Base-by-base conservation (phyloP, 2,888 invertebrate genomes). In the Philaethria dido region DNA sequence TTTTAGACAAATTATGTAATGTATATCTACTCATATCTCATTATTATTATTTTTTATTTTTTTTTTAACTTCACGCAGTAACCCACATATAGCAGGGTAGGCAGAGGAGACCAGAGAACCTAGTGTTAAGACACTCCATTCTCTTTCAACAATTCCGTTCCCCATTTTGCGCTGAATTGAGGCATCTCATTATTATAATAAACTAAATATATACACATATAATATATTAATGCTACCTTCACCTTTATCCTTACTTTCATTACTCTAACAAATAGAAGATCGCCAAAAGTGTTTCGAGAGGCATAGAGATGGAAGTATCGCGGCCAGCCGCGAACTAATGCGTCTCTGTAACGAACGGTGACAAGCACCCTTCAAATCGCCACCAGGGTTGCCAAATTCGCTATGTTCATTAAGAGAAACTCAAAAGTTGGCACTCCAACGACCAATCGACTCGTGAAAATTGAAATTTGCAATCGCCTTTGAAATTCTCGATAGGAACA, bases 301-400 rank as follows among this genome's bases (percentile, higher is more conserved):
- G 44, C 45, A 25, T 39, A 57, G 48, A 60, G 52, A 29, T 50
- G 48, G 54, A 39, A 62, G 54, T 52, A 55, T 63, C 57, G 66
- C 62, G 68, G 63, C 55, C 62, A 45, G 25, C 71, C 73, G 69
- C 72, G 64, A 62, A 66, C 72, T 73, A 73, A 75, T 70, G 72
- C 72, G 72, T 64, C 71, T 71, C 70, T 68, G 71, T 74, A 74
- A 74, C 74, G 75, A 75, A 71, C 72, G 69, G 60, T 66, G 66
- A 64, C 59, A 67, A 71, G 71, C 44, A 64, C 68, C 75, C 83
- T 85, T 78, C 71, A 76, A 72, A 71, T 71, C 66, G 65, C 45
- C 18, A 33, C 45, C 68, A 68, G 68, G 71, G 73, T 62, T 75
- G 75, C 71, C 75, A 71, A 75, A 75, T 70, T 73, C 66, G 67